These are phyloP conservation scores for Cyclina sinensis DNA, from an alignment of 1,140 invertebrate genomes.

Conservation along the genomic window DNA sequence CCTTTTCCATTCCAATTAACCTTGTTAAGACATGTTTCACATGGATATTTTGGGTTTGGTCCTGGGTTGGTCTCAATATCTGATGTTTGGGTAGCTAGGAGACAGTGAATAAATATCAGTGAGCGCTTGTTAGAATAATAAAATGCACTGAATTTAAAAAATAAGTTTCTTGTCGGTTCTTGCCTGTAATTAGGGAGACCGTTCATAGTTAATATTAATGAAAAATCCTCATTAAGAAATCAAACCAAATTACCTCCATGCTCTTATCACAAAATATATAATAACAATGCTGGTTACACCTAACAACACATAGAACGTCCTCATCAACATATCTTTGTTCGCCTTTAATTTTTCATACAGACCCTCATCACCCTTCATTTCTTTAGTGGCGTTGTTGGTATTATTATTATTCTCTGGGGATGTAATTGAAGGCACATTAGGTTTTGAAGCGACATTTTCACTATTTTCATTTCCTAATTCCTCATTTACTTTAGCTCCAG, in stretches of 20 bases:
- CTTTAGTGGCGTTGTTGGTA: neutral
- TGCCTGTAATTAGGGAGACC: too few species aligned
- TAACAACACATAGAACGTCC: slow-evolving; percentile 74
- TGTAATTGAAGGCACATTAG: neutral
- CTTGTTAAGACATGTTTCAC: too few species aligned
- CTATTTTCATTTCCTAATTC: neutral
- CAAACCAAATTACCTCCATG: slow-evolving; percentile 65
- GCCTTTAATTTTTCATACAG: slow-evolving; percentile 17
- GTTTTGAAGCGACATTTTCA: neutral
- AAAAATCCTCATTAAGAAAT: too few species aligned
- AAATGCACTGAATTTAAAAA: too few species aligned
- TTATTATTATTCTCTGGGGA: neutral
- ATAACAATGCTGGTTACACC: slow-evolving; percentile 73
- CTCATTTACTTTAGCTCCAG: neutral
- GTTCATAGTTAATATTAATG: too few species aligned
- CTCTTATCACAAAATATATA: slow-evolving; percentile 72
- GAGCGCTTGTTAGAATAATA: too few species aligned
- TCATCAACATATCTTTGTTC: slow-evolving; percentile 74
- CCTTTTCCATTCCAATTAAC: too few species aligned
- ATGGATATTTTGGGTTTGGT: too few species aligned
- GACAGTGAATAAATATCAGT: too few species aligned
- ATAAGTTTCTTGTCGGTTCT: too few species aligned
- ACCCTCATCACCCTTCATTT: neutral
- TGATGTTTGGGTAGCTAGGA: too few species aligned
- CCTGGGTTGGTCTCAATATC: too few species aligned